Evolutionary conservation across 2,888 invertebrate genomes (phyloP).

Genomic region (Yponomeuta sedellus): DNA sequence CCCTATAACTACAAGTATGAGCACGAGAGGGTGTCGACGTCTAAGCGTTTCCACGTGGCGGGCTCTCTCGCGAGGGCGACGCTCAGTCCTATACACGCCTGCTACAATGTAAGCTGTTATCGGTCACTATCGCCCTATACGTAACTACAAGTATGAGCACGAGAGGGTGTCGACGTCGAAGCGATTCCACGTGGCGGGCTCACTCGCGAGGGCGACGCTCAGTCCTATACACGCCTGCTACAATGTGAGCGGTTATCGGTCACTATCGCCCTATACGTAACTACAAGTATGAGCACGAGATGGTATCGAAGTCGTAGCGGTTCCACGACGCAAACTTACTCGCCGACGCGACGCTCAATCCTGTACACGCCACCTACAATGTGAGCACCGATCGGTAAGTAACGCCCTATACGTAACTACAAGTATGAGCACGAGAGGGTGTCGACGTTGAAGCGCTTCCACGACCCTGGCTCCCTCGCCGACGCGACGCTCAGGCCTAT

Average conservation of each 20-base stretch:
- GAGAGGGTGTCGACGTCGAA: slow-evolving; percentile 62
- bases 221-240: slow-evolving; percentile 57
- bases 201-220: slow-evolving; percentile 56
- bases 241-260: too few relatives aligned
- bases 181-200: slow-evolving; percentile 32
- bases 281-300: slow-evolving; percentile 59
- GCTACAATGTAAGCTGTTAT: slow-evolving; percentile 51
- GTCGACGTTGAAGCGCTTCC: too few relatives aligned
- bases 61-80: slow-evolving; percentile 54
- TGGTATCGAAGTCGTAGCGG: slow-evolving; percentile 54
- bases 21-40: too few relatives aligned
- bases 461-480: too few relatives aligned
- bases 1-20: too few relatives aligned
- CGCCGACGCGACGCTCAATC: slow-evolving; percentile 60
- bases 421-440: too few relatives aligned
- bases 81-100: slow-evolving; percentile 56
- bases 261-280: too few relatives aligned
- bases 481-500: too few relatives aligned
- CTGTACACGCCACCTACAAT: slow-evolving; percentile 50
- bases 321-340: slow-evolving; percentile 39
- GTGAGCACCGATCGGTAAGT: slow-evolving; percentile 56
- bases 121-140: slow-evolving; percentile 38
- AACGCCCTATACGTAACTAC: not conserved
- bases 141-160: slow-evolving; percentile 63
- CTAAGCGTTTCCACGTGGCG: slow-evolving; percentile 34